Evolutionary conservation across 1,140 invertebrate species (phyloP).

Genomic region (Drosophila nebulosa): DNA sequence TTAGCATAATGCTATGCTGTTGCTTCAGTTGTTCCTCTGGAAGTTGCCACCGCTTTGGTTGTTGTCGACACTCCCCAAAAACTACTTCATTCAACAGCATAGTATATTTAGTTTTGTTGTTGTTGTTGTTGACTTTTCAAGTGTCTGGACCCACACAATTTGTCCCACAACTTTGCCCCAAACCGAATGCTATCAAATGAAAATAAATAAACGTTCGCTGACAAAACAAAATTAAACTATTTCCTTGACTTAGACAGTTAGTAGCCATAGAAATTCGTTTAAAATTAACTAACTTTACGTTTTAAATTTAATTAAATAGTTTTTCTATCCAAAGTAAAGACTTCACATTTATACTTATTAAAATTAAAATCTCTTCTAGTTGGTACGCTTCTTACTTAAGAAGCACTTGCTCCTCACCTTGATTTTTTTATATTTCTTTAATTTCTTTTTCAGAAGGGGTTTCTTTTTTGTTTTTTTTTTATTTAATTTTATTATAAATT

Average conservation of each 20-base stretch:
- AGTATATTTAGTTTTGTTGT: slow-evolving; percentile 49
- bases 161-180: slow-evolving; percentile 27
- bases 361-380: no score
- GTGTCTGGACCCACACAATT: slow-evolving; percentile 37
- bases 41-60: slow-evolving; percentile 5
- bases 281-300: no score
- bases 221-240: background rate
- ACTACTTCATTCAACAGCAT: slow-evolving; percentile 41
- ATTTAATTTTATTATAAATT: no score
- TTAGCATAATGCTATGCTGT: slow-evolving; percentile 54
- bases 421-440: no score
- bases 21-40: slow-evolving; percentile 9
- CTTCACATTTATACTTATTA: no score
- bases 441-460: no score
- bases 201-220: background rate
- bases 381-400: no score
- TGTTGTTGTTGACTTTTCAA: slow-evolving; percentile 52
- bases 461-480: no score
- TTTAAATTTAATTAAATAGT: no score
- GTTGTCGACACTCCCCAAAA: slow-evolving; percentile 22
- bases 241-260: background rate
- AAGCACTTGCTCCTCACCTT: no score
- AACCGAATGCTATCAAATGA: slow-evolving; percentile 24
- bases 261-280: background rate
- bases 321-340: no score